phyloP scores from a whole-genome alignment of 2,888 invertebrate genomes.

The Strigamia transsilvanica region DNA sequence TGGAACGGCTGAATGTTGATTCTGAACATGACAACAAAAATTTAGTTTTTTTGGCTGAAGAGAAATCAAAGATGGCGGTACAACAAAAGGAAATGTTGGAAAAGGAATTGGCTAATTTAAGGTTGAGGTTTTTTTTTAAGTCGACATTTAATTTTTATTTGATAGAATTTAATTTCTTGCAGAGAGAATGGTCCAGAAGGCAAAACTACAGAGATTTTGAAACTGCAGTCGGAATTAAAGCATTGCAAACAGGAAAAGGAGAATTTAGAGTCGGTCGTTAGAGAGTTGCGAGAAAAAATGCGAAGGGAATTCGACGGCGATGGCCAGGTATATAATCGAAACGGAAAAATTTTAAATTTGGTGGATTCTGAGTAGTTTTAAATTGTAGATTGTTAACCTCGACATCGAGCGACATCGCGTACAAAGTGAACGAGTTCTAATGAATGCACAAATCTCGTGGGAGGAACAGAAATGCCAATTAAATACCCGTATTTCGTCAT shows the following conservation, averaged over 20 bases:
- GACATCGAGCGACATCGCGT: background rate
- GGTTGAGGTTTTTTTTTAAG: background rate
- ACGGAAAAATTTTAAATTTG: background rate
- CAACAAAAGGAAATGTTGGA: conserved; percentile 10
- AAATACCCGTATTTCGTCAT: background rate
- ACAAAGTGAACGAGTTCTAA: background rate
- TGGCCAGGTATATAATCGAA: background rate
- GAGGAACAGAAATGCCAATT: conserved; percentile 18
- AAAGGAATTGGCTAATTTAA: conserved; percentile 11
- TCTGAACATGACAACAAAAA: background rate
- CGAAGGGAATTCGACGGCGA: background rate
- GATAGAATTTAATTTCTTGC: background rate
- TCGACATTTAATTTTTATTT: background rate
- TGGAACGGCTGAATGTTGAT: background rate
- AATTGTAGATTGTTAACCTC: background rate
- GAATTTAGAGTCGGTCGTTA: background rate
- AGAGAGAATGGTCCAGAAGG: background rate
- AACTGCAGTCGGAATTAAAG: background rate
- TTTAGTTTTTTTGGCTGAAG: background rate
- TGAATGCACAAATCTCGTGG: conserved; percentile 7
- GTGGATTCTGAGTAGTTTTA: background rate
- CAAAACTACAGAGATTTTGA: too few species aligned
- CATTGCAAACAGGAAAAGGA: background rate
- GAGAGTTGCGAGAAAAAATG: background rate
- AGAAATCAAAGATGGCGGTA: background rate